Base-by-base conservation (phyloP, 2,113 vertebrate species). In the Varanus salvator region DNA sequence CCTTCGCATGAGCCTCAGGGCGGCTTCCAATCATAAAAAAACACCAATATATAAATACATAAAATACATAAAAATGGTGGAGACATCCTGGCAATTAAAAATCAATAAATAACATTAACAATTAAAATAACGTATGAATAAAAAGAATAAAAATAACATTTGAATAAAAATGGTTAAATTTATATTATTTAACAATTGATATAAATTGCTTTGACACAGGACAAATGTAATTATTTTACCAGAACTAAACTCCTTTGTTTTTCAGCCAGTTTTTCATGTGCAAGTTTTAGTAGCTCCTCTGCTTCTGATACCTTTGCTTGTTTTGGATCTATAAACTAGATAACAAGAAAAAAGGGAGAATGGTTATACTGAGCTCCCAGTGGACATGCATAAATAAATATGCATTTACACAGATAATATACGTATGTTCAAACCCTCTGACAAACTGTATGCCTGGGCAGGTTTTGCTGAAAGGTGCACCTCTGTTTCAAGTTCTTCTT, bases 211-310 rank as follows among this genome's bases (percentile, higher is more conserved):
- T 9, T 72, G 38, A 1, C 23, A 64, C 38, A 80, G 52, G 23
- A 66, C 15, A 91, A 87, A 64, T 1, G 78, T n/a, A 72, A 87
- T n/a, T 8, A 31, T 76, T 94, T 96, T 94, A 97, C 97, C 96
- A 96, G 81, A 6, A 90, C 87, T 50, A 97, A 93, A 78, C 94
- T 95, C 93, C 81, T 96, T 86, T 97, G 96, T 78, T 97, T 97
- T 85, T 95, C 93, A 0, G 85, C 84, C 90, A 97, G 38, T 68
- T 95, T 95, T 38, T 93, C 91, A 34, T 80, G 88, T 9, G 96
- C 94, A 25, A 94, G 93, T 87, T 80, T 93, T 6, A 97, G 93
- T 15, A 96, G 93, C 23, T 94, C 96, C 29, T 97, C 94, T 74
- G 96, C 97, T 88, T 97, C 96, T 11, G 89, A 50, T 11, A 97